Base-by-base conservation (phyloP, 1,140 invertebrate species). In the Drosophila bocqueti region DNA sequence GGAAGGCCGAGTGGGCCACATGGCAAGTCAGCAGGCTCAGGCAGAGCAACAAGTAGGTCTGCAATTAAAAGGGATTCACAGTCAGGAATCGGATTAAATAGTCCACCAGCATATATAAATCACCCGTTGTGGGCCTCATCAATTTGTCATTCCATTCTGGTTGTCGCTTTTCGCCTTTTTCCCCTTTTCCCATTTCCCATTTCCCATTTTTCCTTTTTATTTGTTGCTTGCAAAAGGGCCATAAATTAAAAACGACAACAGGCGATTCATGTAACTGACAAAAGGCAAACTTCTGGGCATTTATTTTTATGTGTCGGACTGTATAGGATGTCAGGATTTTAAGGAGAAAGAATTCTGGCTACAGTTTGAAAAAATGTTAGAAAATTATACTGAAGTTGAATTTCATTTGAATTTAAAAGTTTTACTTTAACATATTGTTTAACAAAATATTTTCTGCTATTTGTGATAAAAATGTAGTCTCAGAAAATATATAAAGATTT, bases 11-110 rank as follows among this genome's bases (percentile, higher is more conserved):
- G 57, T 69, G 72, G 34, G 82, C 91, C 63, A 91, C 73, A 65
- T 92, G 80, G 67, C 86, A 79, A 66, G 79, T 82, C 49, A 92
- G 64, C 59, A 92, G 74, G 67, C 81, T 74, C 31, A 92, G 47
- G 67, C 91, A 91, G 54, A 89, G 86, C 86, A 90, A 85, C 72
- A 90, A 60, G 76, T 78, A 90, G 52, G 69, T 82, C 86, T 90
- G 24, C 13, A 78, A 65, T 13, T 26, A 71, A 54, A 55, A 50
- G 21, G n/a, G 31, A 47, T 71, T 18, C 34, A 26, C 38, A 54
- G 21, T 40, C 40, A 36, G 67, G n/a, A 71, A n/a, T 29, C 49
- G 26, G 36, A 31, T 71, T 65, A 64, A 60, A 58, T 59, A n/a
- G 24, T 42, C 34, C n/a, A 36, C 36, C 9, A 26, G 4, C 21